phyloP scores from a whole-genome alignment of 2,113 vertebrate genomes.

The Charina bottae region DNA sequence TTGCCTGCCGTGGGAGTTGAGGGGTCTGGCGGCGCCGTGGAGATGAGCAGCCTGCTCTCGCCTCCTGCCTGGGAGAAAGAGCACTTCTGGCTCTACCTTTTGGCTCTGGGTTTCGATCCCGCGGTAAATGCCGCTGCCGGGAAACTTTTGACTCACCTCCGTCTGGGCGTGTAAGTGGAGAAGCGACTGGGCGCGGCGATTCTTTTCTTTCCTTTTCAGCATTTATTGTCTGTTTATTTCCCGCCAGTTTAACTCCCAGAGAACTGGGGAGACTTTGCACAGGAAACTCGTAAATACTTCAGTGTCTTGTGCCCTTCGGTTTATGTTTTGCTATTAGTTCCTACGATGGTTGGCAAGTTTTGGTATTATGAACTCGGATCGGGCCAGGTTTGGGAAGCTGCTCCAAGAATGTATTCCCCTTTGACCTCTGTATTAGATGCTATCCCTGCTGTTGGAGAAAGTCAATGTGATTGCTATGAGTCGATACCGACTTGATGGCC shows the following conservation, averaged over 20 bases:
- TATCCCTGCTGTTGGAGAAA: background rate
- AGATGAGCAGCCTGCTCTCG: rapidly evolving
- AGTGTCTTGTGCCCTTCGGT: background rate
- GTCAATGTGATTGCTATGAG: background rate
- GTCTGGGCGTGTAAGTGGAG: slow-evolving; percentile 60
- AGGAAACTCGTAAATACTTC: background rate
- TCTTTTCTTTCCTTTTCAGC: background rate
- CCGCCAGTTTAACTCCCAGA: background rate
- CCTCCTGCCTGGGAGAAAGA: slow-evolving; percentile 41
- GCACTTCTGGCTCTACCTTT: slow-evolving; percentile 65
- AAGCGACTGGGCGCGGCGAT: background rate
- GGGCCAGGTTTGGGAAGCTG: background rate
- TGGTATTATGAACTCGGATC: background rate
- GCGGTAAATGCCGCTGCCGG: background rate
- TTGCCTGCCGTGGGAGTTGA: background rate
- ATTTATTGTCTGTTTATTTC: background rate
- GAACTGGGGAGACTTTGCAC: background rate
- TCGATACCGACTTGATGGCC: no score
- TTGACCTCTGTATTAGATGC: background rate
- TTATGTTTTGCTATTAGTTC: background rate
- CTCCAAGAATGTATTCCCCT: background rate
- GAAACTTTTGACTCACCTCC: slow-evolving; percentile 28
- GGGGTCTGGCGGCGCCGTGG: background rate
- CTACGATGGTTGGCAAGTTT: background rate
- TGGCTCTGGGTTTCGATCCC: slow-evolving; percentile 63